phyloP scores from a whole-genome alignment of 2,797 vertebrate species.

The Rousettus madagascariensis region DNA sequence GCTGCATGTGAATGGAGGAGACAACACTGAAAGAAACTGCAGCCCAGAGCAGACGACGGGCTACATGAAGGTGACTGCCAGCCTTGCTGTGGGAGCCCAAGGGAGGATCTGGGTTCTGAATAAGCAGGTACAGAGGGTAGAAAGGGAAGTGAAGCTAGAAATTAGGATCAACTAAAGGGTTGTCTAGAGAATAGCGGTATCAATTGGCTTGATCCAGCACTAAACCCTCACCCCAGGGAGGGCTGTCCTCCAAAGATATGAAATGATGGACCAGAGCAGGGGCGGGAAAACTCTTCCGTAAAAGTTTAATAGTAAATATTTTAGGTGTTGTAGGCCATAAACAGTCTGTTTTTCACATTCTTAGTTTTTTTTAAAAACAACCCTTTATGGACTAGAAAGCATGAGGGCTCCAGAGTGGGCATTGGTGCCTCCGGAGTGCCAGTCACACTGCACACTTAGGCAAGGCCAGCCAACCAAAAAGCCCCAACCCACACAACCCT shows the following conservation, averaged over 20 bases:
- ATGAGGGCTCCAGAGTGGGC: not conserved
- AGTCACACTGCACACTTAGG: not conserved
- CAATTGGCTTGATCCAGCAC: not conserved
- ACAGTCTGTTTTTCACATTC: not conserved
- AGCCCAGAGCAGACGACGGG: fast-evolving
- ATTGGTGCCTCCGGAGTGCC: not conserved
- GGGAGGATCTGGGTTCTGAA: not conserved
- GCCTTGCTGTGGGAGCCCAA: not conserved
- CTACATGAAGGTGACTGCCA: not conserved
- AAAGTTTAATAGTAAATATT: not conserved
- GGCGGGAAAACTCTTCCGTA: not conserved
- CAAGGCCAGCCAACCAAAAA: not conserved
- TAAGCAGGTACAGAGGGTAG: not conserved
- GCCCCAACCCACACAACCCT: not conserved
- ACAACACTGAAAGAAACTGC: not conserved
- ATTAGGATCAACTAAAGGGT: not conserved
- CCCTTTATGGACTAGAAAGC: not conserved
- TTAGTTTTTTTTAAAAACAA: not conserved
- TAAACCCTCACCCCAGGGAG: not conserved
- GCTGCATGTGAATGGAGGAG: not conserved
- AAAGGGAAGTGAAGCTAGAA: not conserved
- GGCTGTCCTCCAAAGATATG: not conserved
- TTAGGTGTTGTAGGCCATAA: not conserved
- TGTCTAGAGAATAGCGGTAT: not conserved
- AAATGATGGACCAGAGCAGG: not conserved